Percentiles rank a stretch among this genome's conserved stretches.
Evolutionary conservation across 2,888 invertebrate genomes (phyloP).

Genomic region (Halocaridina rubra): DNA sequence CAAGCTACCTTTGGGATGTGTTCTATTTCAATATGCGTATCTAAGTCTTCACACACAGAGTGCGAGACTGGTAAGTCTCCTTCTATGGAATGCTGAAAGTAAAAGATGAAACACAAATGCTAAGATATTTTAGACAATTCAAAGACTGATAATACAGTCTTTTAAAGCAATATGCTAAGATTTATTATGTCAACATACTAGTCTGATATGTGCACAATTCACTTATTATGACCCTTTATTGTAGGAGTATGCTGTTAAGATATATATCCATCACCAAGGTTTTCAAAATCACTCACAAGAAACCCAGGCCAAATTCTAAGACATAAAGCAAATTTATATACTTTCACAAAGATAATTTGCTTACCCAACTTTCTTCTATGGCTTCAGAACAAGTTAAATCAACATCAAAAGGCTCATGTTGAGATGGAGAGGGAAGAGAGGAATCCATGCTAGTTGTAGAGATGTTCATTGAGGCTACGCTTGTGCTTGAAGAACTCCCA

Average conservation of each 20-base stretch:
- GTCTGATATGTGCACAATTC: no score
- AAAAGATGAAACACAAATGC: no score
- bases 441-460: constrained; percentile 36
- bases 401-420: constrained; percentile 15
- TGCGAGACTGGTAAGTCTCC: constrained; percentile 24
- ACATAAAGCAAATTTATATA: background rate
- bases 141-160: no score
- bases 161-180: no score
- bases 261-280: no score
- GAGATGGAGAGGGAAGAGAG: constrained; percentile 32
- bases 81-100: constrained; percentile 49
- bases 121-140: no score
- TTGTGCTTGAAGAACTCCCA: constrained; percentile 29
- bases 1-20: constrained; percentile 45
- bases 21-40: constrained; percentile 39
- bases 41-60: constrained; percentile 31
- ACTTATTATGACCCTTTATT: no score
- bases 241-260: no score
- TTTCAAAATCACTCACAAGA: no score
- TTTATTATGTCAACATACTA: no score
- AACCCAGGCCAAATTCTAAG: no score
- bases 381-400: constrained; percentile 42
- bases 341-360: no score
- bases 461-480: constrained; percentile 26
- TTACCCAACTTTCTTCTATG: constrained; percentile 40